Percentiles rank a stretch among this genome's conserved stretches.
Evolutionary conservation across 2,797 vertebrate species (phyloP).

Genomic region (Sandelia bainsii): DNA sequence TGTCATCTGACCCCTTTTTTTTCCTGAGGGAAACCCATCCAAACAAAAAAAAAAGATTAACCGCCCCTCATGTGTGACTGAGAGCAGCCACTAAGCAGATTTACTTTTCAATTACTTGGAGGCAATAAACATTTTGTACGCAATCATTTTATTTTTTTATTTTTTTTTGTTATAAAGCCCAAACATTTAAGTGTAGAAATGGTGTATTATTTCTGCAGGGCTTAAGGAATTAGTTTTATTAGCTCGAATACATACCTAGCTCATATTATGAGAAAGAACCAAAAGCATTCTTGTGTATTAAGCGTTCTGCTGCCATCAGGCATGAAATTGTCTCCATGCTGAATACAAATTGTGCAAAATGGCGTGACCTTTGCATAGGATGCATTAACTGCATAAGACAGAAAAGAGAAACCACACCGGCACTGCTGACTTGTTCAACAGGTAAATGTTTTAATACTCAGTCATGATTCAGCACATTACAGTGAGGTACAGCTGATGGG

Average conservation of each 20-base stretch:
- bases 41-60: slow-evolving; percentile 64
- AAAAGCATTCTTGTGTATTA: neutral
- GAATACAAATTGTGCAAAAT: neutral
- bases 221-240: neutral
- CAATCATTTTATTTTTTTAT: neutral
- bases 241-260: neutral
- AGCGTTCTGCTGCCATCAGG: neutral
- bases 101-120: slow-evolving; percentile 55
- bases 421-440: slow-evolving; percentile 36
- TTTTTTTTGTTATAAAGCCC: neutral
- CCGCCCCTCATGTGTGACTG: slow-evolving; percentile 38
- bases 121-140: slow-evolving; percentile 45
- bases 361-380: too few species aligned
- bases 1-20: slow-evolving; percentile 19
- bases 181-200: neutral
- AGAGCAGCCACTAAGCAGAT: slow-evolving; percentile 63
- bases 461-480: slow-evolving; percentile 77
- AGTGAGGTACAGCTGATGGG: slow-evolving; percentile 57
- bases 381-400: neutral
- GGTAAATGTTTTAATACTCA: slow-evolving; percentile 75
- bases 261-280: neutral
- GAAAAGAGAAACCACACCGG: slow-evolving; percentile 34
- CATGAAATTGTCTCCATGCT: neutral
- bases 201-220: neutral
- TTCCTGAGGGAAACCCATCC: slow-evolving; percentile 21